Conservation (phyloP, 2,797 vertebrate genomes). For the Centropyge bicolor region DNA sequence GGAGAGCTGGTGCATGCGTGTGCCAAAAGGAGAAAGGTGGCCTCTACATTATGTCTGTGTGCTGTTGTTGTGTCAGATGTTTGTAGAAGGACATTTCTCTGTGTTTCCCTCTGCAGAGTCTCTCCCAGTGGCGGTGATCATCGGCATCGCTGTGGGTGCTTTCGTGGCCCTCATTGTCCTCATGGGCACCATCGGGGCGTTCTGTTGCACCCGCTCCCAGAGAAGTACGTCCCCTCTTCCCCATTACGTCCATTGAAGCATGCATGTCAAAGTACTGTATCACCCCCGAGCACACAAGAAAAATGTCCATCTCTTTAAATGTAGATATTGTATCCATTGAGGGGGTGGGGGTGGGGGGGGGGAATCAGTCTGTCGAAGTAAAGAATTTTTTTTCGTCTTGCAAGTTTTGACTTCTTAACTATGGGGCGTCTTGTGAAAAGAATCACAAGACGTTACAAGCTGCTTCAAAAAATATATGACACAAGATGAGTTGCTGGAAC, state of each 20-base stretch:
- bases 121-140: slow-evolving; percentile 97
- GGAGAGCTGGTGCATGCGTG: neutral
- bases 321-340: slow-evolving; percentile 27
- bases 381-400: neutral
- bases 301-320: slow-evolving; percentile 67
- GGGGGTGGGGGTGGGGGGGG: too few species aligned
- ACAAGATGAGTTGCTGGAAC: slow-evolving; percentile 22
- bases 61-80: slow-evolving; percentile 22
- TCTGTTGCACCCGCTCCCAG: slow-evolving; percentile 98
- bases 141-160: slow-evolving; percentile 96
- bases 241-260: slow-evolving; percentile 40
- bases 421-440: neutral
- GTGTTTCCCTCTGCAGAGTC: slow-evolving; percentile 88
- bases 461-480: slow-evolving; percentile 2
- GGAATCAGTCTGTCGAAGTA: too few species aligned
- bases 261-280: slow-evolving; percentile 60
- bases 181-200: slow-evolving; percentile 97
- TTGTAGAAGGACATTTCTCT: slow-evolving; percentile 59
- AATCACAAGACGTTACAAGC: neutral
- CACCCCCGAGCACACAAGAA: slow-evolving; percentile 46
- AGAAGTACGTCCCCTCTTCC: slow-evolving; percentile 90
- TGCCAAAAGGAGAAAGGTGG: slow-evolving; percentile 8
- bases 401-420: slow-evolving; percentile 8
- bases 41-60: slow-evolving; percentile 11
- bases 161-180: slow-evolving; percentile 97